Base-by-base conservation (phyloP, 2,113 vertebrate genomes). In the Cinclus mexicanus region DNA sequence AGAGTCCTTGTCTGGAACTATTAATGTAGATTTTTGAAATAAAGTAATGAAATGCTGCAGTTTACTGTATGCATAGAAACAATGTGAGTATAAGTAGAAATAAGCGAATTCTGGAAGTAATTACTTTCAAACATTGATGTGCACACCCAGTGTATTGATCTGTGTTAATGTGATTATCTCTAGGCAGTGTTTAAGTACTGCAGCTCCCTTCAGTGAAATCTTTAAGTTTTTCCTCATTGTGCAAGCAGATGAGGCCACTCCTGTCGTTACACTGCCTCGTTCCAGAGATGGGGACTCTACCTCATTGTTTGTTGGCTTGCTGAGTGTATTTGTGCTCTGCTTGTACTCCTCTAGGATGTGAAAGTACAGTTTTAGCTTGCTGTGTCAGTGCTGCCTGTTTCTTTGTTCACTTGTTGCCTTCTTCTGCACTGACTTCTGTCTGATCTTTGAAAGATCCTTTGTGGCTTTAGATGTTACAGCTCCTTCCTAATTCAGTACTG, bases 161-260 rank as follows among this genome's bases (percentile, higher is more conserved):
- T 67, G 26, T 24, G 29, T 90, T 83, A 87, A 84, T 29, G 52
- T 46, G 60, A 50, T 82, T 93, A 49, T 89, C 42, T 95, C 37
- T 31, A 70, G 60, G 60, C 52, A 82, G 28, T 17, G 24, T 19
- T 4, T 12, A 28, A 82, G 22, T 41, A n/a, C 47, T 61, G 37
- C 31, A 49, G 22, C 28, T 65, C 24, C 8, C 20, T 78, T 69
- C 65, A 4, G 2, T 55, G 29, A 39, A 50, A 50, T 63, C 55
- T 83, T 18, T 8, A 29, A 26, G 33, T 29, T 68, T 72, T 79
- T 50, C 29, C 24, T 68, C 1, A 0, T 28, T 0, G 1, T 49
- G 39, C 1, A 4, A 81, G 22, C 13, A 41, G 50, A 15, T 65
- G 55, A 89, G 25, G 14, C 47, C 1, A 0, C 53, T 89, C 37